Base-by-base conservation (phyloP, 2,113 vertebrate species). In the Python bivittatus region DNA sequence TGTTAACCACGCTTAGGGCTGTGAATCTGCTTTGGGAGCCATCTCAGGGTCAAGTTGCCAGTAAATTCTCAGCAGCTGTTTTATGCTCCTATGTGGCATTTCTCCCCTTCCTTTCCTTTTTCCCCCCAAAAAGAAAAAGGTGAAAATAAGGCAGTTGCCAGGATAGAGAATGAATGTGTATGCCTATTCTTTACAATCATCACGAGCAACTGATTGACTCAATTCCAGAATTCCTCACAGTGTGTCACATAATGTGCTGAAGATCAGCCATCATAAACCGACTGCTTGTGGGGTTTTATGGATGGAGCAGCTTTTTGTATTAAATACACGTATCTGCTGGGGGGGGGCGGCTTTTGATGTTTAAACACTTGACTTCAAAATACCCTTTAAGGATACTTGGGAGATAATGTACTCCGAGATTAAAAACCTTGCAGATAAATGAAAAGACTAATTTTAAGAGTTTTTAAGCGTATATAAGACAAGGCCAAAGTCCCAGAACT, bases 21-120 rank as follows among this genome's bases (percentile, higher is more conserved):
- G 92, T 93, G 92, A 96, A 96, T 95, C 94, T 95, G 93, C 79
- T 93, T 88, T 97, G 95, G 92, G 95, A 96, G 84, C 93, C 2
- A 9, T 95, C 87, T 95, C 94, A 92, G 93, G 84, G 96, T 97
- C 95, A 97, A 94, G 93, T 95, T 96, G 94, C 94, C 96, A 97
- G 95, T 95, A 95, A 96, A 95, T 92, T 95, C 95, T 94, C 95
- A 92, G 87, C 92, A 48, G 83, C 89, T 95, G 96, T 91, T 95
- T 96, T 96, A 84, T 94, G 87, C 88, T 94, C 90, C 88, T 93
- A 84, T 88, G 90, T 93, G 88, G n/a, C 33, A 52, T 85, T 25
- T 29, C 12, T 38, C 11, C 6, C 23, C 9, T 25, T 44, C 0
- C 89, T 86, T 84, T 17, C 86, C 92, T 88, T 93, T 90, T 88